Base-by-base conservation (phyloP, 2,888 invertebrate species). In the Ophion ventricosus region DNA sequence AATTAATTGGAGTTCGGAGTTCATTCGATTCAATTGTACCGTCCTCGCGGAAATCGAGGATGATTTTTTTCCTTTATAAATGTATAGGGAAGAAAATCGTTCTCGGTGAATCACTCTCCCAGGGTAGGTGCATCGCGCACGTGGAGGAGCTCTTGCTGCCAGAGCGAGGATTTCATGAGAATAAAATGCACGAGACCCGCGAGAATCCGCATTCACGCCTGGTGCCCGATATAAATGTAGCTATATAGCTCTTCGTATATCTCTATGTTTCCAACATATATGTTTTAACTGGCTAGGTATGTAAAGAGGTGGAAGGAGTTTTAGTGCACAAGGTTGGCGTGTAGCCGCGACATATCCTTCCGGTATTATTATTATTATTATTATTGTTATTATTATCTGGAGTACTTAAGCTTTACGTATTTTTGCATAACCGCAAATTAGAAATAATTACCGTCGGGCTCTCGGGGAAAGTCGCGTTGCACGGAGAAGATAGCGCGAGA, bases 341-440 rank as follows among this genome's bases (percentile, higher is more conserved):
- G 70, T 57, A 61, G 76, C 64, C 70, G 49, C 78, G 78, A 81
- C 69, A 75, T 66, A 57, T 78, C 76, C 70, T 74, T 25, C 25
- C 49, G 85, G 43, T 14, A 43, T 43, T 43, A 43, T 43, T 43
- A 43, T 43, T 14, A 43, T 43, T 43, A 43, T 43, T 43, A 43
- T 43, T 43, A 43, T 43, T 85, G 85, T 85, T 90, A 90, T 89
- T 90, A 90, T 90, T 85, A 87, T 87, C 89, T 86, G 73, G 80
- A 85, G 88, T 91, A 86, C 90, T 91, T 90, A 88, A 89, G 89
- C 87, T 89, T 89, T 88, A 88, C 88, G 88, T 89, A 91, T 91
- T 91, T 91, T 91, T 90, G 89, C 90, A 90, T 90, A 89, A 90
- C 89, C 88, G 87, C 90, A 89, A 91, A 91, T 91, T 91, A 90